Evolutionary conservation across 1,140 invertebrate species (phyloP), one percentile per base, ranked within the genome.

Genomic region (Himalopsyche phryganea): DNA sequence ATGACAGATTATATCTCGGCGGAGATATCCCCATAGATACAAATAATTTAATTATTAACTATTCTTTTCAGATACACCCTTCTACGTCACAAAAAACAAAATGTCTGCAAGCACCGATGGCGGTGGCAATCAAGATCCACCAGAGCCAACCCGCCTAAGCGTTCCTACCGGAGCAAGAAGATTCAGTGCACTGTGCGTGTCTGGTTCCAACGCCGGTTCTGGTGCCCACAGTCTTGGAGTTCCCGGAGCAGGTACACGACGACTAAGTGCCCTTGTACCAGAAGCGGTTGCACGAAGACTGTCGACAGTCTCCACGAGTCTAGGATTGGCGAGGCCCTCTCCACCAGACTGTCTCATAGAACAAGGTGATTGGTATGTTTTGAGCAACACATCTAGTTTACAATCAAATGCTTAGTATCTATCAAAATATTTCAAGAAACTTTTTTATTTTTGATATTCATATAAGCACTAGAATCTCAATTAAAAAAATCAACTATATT

Each of bases 261-360:
- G 62, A 3, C 53, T 64, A 10, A 64, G 62, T 32, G 58, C 62
- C 18, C 45, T 64, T 7, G 62, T 64, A 15, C 62, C 62, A 32
- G 62, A 64, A 38, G 53, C 62, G 32, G 62, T 64, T 2, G 62
- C 42, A 4, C 45, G 62, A 9, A 41, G 62, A 5, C 50, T 64
- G 1, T 63, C 61, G 18, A 58, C 52, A 5, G 44, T 64, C 3
- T 58, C 56, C 49, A 51, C 13, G 28, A 60, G 40, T 10, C 45
- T 64, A 14, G 61, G 61, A 6, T 18, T 64, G 17, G 53, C 48
- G 1, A 35, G 50, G 3, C 53, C 58, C 17, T 28, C 45, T 18
- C 33, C 49, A 18, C 20, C 49, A 2, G 62, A 64, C 11, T 53
- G 54, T 19, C 47, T 64, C 14, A 47, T 64, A 33, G 62, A 64